Evolutionary conservation across 2,888 invertebrate species (phyloP), one percentile per base, ranked within the genome.

Genomic region (Synergus umbraculus): DNA sequence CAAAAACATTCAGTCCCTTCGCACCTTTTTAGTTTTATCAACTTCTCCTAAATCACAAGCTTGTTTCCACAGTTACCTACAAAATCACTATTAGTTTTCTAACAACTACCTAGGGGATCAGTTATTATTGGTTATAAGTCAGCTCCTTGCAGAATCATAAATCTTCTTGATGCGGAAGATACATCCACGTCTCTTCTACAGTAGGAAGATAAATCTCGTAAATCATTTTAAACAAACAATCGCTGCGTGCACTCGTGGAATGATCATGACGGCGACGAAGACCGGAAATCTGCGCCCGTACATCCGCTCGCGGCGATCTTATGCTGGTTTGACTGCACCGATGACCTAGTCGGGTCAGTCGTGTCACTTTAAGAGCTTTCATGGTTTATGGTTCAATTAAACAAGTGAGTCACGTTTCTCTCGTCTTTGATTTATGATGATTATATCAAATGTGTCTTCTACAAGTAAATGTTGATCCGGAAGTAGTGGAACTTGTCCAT

Each of bases 211-310:
- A 67, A 67, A 67, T 67, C 67, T 73, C 49, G 49, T 73, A 73
- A 73, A 73, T 73, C 73, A 73, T 46, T 73, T 49, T 29, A 73
- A 73, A 73, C 73, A 73, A 73, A 73, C 46, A 73, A 73, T 60
- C 4, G 58, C 58, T n/a, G 64, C 58, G 41, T 60, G 18, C 18
- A n/a, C 54, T 29, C 37, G 73, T 13, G 78, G 64, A 76, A 46
- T 63, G 69, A 64, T 66, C 73, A 43, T 60, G 29, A 29, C 3
- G 22, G 29, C 13, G 22, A 49, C 46, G 13, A 86, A 86, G 83
- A 83, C 84, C 84, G 86, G 86, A 87, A 87, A 84, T 83, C 77
- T 82, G 83, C 83, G 81, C 82, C 82, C 80, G 79, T 69, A 78
- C 82, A 83, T 84, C 84, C 84, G 83, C 66, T 80, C 78, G 78